Evolutionary conservation across 2,113 vertebrate species (phyloP).

Genomic region (Dipodomys spectabilis): DNA sequence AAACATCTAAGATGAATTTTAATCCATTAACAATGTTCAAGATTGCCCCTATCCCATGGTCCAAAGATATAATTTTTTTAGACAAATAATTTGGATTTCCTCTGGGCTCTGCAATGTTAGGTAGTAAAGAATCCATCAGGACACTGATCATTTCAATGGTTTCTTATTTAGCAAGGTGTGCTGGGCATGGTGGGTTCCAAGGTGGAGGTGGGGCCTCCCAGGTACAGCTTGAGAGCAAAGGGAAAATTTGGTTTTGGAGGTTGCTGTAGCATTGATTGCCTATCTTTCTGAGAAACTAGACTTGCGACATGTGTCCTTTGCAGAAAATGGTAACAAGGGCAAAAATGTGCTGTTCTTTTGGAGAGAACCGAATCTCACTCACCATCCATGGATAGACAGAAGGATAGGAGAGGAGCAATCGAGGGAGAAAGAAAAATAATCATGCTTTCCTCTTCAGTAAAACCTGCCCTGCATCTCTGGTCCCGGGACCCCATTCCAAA

Average conservation of each 20-base stretch:
- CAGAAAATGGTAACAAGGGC: not conserved
- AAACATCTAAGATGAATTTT: not conserved
- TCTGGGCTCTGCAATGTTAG: not conserved
- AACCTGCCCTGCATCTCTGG: not conserved
- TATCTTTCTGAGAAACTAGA: not conserved
- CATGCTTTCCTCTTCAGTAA: not conserved
- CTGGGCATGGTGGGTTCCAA: not conserved
- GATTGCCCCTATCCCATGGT: not conserved
- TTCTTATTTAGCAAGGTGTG: not conserved
- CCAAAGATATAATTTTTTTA: not conserved
- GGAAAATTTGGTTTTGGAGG: not conserved
- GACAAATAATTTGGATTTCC: not conserved
- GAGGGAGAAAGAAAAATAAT: not conserved
- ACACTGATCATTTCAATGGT: not conserved
- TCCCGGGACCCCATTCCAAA: not conserved
- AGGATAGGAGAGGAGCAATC: not conserved
- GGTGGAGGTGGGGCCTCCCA: not conserved
- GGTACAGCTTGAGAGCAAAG: not conserved
- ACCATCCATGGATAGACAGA: slow-evolving; percentile 14
- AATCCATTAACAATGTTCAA: not conserved
- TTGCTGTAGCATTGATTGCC: not conserved
- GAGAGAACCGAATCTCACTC: slow-evolving; percentile 2
- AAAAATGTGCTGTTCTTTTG: not conserved
- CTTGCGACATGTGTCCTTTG: not conserved
- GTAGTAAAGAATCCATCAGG: not conserved